phyloP scores from a whole-genome alignment of 2,888 invertebrate species.

The Augochlorella aurata region DNA sequence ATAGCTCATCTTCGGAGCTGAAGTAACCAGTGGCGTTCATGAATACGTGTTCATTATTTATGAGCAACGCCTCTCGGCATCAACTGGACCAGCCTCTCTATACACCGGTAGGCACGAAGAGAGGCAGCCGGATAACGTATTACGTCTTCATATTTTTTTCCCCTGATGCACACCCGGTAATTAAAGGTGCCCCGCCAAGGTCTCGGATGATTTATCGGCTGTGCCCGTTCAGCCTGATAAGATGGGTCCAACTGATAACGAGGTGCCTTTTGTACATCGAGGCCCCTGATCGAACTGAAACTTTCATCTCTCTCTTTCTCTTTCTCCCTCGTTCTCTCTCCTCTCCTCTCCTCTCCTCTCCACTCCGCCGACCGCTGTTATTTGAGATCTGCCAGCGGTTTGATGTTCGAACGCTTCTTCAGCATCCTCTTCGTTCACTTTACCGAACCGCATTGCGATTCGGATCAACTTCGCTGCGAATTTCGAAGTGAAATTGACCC shows the following conservation, averaged over 20 bases:
- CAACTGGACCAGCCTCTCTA: conserved; percentile 73
- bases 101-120: conserved; percentile 70
- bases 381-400: conserved; percentile 48
- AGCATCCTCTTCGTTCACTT: not conserved
- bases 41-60: conserved; percentile 75
- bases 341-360: conserved; percentile 28
- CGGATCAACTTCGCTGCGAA: conserved; percentile 1
- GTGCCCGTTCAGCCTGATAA: conserved; percentile 72
- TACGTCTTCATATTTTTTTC: conserved; percentile 79
- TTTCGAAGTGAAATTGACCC: not conserved
- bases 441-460: not conserved
- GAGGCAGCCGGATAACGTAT: conserved; percentile 74
- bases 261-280: conserved; percentile 64
- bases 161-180: conserved; percentile 71
- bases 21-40: conserved; percentile 74
- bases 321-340: conserved; percentile 17
- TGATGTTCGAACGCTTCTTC: conserved; percentile 23
- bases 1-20: conserved; percentile 64
- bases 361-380: conserved; percentile 28
- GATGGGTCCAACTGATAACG: conserved; percentile 73
- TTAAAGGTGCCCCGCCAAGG: conserved; percentile 77
- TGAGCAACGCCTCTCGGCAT: conserved; percentile 74
- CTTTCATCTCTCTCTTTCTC: conserved; percentile 28
- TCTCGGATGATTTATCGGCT: conserved; percentile 75
- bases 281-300: conserved; percentile 60